These are phyloP conservation scores for Drosophila meridionalis DNA, from an alignment of 2,888 invertebrate species.

Conservation along the genomic window DNA sequence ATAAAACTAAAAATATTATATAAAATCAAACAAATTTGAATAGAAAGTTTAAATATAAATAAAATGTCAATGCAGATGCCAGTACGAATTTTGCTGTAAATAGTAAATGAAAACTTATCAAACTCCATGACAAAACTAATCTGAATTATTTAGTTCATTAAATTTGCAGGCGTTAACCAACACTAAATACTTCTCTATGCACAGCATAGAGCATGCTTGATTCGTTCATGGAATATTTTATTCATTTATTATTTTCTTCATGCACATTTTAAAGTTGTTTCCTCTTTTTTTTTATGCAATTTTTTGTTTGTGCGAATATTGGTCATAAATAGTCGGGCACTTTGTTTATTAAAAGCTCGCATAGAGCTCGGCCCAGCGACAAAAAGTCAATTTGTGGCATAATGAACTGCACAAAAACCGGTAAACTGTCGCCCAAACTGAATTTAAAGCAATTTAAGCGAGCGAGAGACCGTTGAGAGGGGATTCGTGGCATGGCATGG, in stretches of 20 bases:
- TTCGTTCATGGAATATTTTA: background rate
- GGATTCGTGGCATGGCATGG: background rate
- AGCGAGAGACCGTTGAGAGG: background rate
- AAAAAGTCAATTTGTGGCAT: conserved; percentile 75
- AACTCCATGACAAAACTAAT: background rate
- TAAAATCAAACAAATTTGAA: too few species aligned
- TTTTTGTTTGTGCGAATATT: conserved; percentile 23
- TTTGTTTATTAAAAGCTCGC: conserved; percentile 47
- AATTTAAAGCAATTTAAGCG: conserved; percentile 68
- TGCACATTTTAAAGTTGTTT: conserved; percentile 3
- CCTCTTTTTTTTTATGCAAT: background rate
- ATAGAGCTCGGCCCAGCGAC: conserved; percentile 35
- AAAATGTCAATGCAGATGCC: too few species aligned
- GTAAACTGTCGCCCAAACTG: conserved; percentile 73
- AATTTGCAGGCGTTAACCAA: background rate
- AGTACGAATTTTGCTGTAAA: too few species aligned
- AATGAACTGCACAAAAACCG: conserved; percentile 76
- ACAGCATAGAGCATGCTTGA: background rate
- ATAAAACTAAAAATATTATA: too few species aligned
- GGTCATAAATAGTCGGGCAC: conserved; percentile 45
- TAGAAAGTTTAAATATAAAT: background rate
- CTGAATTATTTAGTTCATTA: background rate
- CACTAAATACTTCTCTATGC: background rate
- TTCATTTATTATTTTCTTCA: background rate
- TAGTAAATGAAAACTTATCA: background rate